These are phyloP conservation scores for Jordanella pulchra DNA, from an alignment of 2,797 vertebrate genomes.

Conservation along the genomic window DNA sequence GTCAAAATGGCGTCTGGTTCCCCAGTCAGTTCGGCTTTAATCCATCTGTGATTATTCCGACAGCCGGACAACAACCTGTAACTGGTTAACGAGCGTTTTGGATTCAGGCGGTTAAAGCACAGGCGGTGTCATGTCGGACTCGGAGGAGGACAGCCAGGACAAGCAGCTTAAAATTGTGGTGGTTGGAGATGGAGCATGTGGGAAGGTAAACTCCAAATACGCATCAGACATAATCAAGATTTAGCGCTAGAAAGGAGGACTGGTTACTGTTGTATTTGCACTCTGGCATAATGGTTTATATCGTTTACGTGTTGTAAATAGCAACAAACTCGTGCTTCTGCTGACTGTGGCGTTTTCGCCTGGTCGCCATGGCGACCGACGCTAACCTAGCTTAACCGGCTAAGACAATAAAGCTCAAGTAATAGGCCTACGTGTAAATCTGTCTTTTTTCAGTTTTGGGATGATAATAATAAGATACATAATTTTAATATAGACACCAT, in stretches of 20 bases:
- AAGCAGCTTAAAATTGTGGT: constrained; percentile 94
- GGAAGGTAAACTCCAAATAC: constrained; percentile 87
- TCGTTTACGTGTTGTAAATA: background rate
- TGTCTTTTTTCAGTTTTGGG: background rate
- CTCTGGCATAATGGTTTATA: background rate
- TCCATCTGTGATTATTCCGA: constrained; percentile 66
- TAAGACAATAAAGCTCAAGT: constrained; percentile 13
- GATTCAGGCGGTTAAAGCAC: constrained; percentile 8
- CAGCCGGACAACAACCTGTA: constrained; percentile 13
- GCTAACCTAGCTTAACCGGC: constrained; percentile 43
- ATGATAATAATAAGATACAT: background rate
- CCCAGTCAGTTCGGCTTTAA: constrained; percentile 64
- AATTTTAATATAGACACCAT: background rate
- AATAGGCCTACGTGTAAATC: background rate
- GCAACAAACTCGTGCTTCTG: background rate
- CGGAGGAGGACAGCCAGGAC: constrained; percentile 93
- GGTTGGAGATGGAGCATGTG: constrained; percentile 95
- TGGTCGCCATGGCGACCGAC: constrained; percentile 72
- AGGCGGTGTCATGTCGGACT: constrained; percentile 89
- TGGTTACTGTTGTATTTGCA: accelerated
- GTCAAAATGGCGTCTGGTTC: constrained; percentile 85
- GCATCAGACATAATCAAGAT: background rate
- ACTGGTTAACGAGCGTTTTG: background rate
- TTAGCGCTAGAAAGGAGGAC: background rate
- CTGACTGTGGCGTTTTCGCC: constrained; percentile 12